phyloP scores from a whole-genome alignment of 2,113 vertebrate species.

The Cololabis saira region DNA sequence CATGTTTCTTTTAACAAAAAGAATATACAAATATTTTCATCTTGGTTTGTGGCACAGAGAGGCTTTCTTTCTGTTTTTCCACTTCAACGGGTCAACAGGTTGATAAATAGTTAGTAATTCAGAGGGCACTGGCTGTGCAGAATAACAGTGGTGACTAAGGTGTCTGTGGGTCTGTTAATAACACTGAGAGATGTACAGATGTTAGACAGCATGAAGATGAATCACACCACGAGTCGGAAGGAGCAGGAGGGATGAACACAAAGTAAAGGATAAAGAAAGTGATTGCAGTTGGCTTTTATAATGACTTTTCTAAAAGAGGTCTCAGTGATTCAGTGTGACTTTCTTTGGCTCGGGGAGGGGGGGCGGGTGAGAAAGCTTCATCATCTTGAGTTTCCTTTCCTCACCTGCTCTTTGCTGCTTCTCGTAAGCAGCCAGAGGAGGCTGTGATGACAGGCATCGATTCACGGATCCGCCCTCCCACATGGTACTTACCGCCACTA shows the following conservation, averaged over 20 bases:
- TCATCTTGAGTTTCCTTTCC: conserved; percentile 17
- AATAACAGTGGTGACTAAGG: conserved; percentile 4
- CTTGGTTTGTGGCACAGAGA: no score
- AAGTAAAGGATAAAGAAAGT: not conserved
- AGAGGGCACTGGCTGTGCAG: not conserved
- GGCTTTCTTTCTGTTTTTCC: no score
- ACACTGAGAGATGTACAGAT: conserved; percentile 6
- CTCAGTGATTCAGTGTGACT: conserved; percentile 27
- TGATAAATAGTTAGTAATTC: not conserved
- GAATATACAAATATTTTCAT: no score
- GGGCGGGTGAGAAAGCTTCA: conserved; percentile 17
- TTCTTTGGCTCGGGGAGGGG: conserved; percentile 6
- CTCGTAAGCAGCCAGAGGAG: conserved; percentile 35
- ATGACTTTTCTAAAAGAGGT: not conserved
- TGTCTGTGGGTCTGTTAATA: conserved; percentile 2
- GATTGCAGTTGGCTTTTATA: conserved; percentile 10
- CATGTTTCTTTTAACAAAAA: no score
- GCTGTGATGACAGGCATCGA: conserved; percentile 33
- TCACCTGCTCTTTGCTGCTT: conserved; percentile 30
- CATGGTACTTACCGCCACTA: conserved; percentile 21
- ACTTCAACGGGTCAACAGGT: no score
- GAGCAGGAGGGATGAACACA: not conserved
- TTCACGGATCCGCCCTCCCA: conserved; percentile 34
- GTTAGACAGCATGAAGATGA: conserved; percentile 4
- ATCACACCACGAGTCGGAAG: not conserved